A percentile compares a stretch with the other conserved stretches of the same genome.
These are phyloP conservation scores for Sphaeramia orbicularis DNA, from an alignment of 2,797 vertebrate genomes.

Conservation along the genomic window DNA sequence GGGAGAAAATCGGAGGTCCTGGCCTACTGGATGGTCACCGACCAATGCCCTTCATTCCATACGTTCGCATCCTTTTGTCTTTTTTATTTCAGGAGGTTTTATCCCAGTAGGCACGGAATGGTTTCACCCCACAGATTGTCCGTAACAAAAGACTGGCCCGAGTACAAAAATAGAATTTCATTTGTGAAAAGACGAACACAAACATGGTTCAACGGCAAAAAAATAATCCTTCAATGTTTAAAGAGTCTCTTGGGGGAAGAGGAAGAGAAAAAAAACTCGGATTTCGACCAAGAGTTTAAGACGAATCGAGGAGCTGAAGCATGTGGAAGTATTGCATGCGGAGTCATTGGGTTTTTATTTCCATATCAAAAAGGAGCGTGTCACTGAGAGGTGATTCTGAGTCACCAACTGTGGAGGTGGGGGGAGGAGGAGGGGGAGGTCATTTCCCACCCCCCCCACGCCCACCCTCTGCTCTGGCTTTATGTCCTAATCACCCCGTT, in stretches of 20 bases:
- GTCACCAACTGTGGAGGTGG: conserved; percentile 36
- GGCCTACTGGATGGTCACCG: conserved; percentile 29
- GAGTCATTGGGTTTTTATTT: conserved; percentile 36
- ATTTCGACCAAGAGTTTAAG: conserved; percentile 53
- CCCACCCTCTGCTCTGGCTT: conserved; percentile 3
- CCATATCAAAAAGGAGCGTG: conserved; percentile 43
- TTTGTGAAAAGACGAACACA: conserved; percentile 66
- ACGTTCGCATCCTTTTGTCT: conserved; percentile 40
- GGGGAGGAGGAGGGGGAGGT: conserved; percentile 37
- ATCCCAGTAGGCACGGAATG: conserved; percentile 90
- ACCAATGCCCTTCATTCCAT: conserved; percentile 60
- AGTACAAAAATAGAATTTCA: conserved; percentile 87
- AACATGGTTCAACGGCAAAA: conserved; percentile 65
- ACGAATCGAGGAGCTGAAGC: conserved; percentile 53
- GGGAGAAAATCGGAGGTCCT: conserved; percentile 29
- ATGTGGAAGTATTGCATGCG: conserved; percentile 74
- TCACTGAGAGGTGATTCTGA: conserved; percentile 53
- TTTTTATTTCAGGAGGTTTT: conserved; percentile 56
- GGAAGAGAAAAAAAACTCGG: conserved; percentile 18
- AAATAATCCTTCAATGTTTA: conserved; percentile 79
- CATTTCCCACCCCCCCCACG: conserved; percentile 7
- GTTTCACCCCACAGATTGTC: conserved; percentile 82
- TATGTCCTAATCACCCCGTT: conserved; percentile 90
- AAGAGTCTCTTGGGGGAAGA: conserved; percentile 49
- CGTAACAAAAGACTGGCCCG: conserved; percentile 83